Evolutionary conservation across 2,888 invertebrate species (phyloP).

Genomic region (Drosophila demipolita): DNA sequence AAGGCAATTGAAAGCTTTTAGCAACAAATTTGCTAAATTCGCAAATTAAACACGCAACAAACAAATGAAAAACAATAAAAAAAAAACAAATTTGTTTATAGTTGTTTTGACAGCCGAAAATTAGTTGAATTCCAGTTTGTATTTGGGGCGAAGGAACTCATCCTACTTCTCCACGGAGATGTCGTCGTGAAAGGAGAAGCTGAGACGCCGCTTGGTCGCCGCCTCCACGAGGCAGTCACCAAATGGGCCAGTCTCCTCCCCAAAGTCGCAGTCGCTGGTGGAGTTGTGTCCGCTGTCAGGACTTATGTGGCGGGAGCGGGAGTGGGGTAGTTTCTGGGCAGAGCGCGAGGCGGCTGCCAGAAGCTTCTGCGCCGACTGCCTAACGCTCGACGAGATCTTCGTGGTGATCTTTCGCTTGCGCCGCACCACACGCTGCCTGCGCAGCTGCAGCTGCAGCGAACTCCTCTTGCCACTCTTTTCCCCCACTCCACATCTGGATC

Average conservation of each 20-base stretch:
- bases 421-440: conserved; percentile 82
- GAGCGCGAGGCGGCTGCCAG: conserved; percentile 55
- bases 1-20: conserved; percentile 44
- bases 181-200: conserved; percentile 87
- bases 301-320: conserved; percentile 68
- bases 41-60: conserved; percentile 11
- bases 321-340: conserved; percentile 40
- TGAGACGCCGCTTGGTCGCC: conserved; percentile 76
- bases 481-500: conserved; percentile 44
- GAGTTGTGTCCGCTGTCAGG: conserved; percentile 85
- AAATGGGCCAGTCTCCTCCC: conserved; percentile 29
- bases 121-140: neutral
- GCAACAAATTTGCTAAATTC: conserved; percentile 40
- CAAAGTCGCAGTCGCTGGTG: conserved; percentile 68
- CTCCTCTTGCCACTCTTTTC: conserved; percentile 29
- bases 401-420: conserved; percentile 78
- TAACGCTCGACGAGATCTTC: conserved; percentile 72
- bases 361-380: conserved; percentile 79
- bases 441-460: conserved; percentile 69
- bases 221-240: conserved; percentile 46
- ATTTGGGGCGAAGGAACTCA: neutral
- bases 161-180: conserved; percentile 50
- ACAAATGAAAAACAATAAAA: conserved; percentile 4
- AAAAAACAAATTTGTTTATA: conserved; percentile 19
- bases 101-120: conserved; percentile 47